Base-by-base conservation (phyloP, 1,140 invertebrate species). In the Drosophila watanabei region DNA sequence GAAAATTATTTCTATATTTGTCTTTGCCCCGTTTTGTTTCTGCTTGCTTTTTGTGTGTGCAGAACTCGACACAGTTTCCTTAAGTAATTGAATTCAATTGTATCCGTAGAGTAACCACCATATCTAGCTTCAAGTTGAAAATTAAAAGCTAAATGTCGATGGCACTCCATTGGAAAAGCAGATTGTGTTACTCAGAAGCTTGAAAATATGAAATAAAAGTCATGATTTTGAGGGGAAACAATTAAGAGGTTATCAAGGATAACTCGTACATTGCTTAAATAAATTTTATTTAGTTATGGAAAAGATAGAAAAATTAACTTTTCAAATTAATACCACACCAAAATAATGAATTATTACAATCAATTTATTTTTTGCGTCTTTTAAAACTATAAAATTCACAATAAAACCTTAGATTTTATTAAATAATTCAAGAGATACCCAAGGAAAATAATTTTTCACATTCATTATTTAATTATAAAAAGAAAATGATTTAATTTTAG, bases 61-160 rank as follows among this genome's bases (percentile, higher is more conserved):
- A 52, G 39, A 73, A 61, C 51, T 75, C 56, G 71, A 75, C 71
- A 79, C 49, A 82, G 57, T 73, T 88, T 57, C 59, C 52, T 75
- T 80, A 78, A 77, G 80, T 89, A 87, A 87, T 87, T 89, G 85
- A 87, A 78, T 89, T 80, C 77, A 84, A 80, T 87, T 84, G 68
- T 64, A 54, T 73, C 45, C 32, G 20, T 24, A 35, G 45, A 52
- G 59, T 61, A 84, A 63, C 59, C 49, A 59, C 61, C 54, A 57
- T 51, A 24, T 24, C 1, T n/a, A 59, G 37, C 48, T 48, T 30
- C 5, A 63, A 66, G 41, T 61, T 56, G 48, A 43, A 56, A 75
- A 66, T 63, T 16, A 78, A 73, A 62, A 63, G 71, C 57, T 37
- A 82, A 62, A 82, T 46, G 59, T 75, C 58, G 58, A 63, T 75